Evolutionary conservation across 1,140 invertebrate species (phyloP), one percentile per base, ranked within the genome.

Genomic region (Lucilia sericata): DNA sequence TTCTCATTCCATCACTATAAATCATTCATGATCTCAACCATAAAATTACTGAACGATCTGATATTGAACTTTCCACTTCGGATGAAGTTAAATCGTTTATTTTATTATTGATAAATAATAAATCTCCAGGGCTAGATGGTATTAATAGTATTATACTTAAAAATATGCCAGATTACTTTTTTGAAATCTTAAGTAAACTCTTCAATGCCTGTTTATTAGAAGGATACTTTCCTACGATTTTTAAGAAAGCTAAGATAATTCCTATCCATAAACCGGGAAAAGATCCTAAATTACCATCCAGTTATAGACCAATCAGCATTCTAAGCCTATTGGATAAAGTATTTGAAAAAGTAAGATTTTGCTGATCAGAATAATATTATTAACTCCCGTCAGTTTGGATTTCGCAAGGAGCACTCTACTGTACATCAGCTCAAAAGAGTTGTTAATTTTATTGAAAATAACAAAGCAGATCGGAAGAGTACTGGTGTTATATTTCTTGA

Each of bases 341-440:
- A 4, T 74, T 74, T 12, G 70, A 74, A 30, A 74, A 74, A 74
- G 13, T 74, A 25, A 21, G n/a, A 5, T 74, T 75, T 34, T 75
- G 25, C 25, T 9, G 14, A 75, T 34, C 5, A 4, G 8, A 75
- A 75, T 34, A 34, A 34, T 14, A 75, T 75, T 9, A 5, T 75
- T 7, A 34, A 75, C 14, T 30, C 21, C 21, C 8, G 30, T 9
- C 74, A 34, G 30, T 75, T 34, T 34, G 74, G 74, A 34, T 75
- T 75, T 17, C 74, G 74, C 8, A 75, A 34, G 14, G 25, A 75
- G 7, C 74, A 75, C 74, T n/a, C n/a, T n/a, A n/a, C n/a, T n/a
- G n/a, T n/a, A n/a, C n/a, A n/a, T n/a, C n/a, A n/a, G n/a, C n/a
- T 75, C 25, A 75, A 75, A 36, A 14, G 74, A 36, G 74, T 75